phyloP scores from a whole-genome alignment of 2,113 vertebrate genomes.

The Monopterus albus region DNA sequence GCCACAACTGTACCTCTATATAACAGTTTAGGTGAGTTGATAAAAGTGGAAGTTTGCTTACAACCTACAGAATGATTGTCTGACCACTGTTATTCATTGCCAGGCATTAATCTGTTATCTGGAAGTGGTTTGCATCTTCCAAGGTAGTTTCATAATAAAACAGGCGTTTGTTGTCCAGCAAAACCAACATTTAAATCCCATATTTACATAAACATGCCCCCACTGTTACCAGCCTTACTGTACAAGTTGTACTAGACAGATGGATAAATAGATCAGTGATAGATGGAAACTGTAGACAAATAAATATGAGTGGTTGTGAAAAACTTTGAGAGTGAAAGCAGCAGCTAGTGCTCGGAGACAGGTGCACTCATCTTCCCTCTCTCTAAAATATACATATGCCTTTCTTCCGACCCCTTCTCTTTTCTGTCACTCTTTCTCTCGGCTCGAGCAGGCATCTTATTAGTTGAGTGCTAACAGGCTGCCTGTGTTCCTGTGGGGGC shows the following conservation, averaged over 20 bases:
- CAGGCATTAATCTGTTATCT: not conserved
- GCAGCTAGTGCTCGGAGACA: constrained; percentile 50
- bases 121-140: not conserved
- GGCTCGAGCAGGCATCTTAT: constrained; percentile 61
- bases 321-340: constrained; percentile 15
- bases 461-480: constrained; percentile 69
- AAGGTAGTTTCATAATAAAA: not conserved
- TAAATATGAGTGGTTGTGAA: not conserved
- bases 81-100: not conserved
- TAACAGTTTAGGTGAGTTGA: too few species aligned
- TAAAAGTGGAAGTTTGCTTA: too few species aligned
- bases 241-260: too few species aligned
- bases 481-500: constrained; percentile 56
- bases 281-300: too few species aligned
- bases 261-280: too few species aligned
- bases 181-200: not conserved
- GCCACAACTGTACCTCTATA: too few species aligned
- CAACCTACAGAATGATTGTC: too few species aligned
- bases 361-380: constrained; percentile 50
- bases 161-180: not conserved
- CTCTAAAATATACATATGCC: constrained; percentile 58
- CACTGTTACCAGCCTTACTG: too few species aligned
- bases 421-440: constrained; percentile 16
- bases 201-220: not conserved
- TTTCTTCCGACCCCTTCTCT: not conserved